A percentile compares a stretch with the other conserved stretches of the same genome.
Evolutionary conservation across 2,888 invertebrate genomes (phyloP).

Genomic region (Eupithecia pulchellata): DNA sequence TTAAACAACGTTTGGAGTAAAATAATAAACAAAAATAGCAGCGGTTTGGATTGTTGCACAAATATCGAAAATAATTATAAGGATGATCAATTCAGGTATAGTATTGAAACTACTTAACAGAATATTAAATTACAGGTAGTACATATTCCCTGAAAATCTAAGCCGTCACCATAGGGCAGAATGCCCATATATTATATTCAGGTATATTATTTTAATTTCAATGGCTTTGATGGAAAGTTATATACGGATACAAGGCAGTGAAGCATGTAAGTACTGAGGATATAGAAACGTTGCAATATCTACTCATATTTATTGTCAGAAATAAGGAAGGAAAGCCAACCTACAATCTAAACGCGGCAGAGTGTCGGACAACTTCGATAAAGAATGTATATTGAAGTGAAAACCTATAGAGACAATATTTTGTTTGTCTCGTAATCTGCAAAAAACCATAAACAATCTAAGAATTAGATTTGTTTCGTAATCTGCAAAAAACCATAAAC

Average conservation of each 20-base stretch:
- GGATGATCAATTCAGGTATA: neutral
- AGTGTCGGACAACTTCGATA: neutral
- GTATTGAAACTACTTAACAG: no score
- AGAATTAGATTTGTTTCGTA: no score
- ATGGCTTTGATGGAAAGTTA: neutral
- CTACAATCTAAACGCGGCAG: neutral
- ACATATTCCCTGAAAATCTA: no score
- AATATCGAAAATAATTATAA: no score
- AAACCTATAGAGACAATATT: neutral
- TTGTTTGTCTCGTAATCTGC: neutral
- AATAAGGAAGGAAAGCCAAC: conserved; percentile 2
- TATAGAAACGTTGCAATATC: neutral
- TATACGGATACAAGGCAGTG: neutral
- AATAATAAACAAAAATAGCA: no score
- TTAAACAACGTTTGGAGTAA: no score
- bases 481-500: neutral
- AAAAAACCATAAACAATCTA: no score
- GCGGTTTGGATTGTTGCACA: no score
- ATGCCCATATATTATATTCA: no score
- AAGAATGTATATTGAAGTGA: neutral
- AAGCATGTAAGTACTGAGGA: conserved; percentile 2
- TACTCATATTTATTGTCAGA: neutral
- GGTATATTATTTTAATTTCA: neutral
- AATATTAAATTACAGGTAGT: no score
- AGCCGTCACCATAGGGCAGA: no score